Percentiles rank a stretch among this genome's conserved stretches.
Evolutionary conservation across 1,140 invertebrate genomes (phyloP).

Genomic region (Philotrypesis tridentata): DNA sequence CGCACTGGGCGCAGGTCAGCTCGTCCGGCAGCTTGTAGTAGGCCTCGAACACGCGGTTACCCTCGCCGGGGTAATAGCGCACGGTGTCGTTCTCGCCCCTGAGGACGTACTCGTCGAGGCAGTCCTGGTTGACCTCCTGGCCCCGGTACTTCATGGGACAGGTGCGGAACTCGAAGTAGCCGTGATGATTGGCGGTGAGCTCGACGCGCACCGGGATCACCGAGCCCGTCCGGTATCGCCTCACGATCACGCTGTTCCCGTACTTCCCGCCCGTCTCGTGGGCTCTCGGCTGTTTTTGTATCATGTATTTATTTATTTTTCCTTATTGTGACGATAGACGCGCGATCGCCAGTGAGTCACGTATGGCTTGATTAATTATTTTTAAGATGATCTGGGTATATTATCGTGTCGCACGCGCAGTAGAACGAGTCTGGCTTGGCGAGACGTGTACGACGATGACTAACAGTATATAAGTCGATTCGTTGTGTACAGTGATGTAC

Average conservation of each 20-base stretch:
- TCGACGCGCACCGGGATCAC: conserved; percentile 84
- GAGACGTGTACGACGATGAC: background rate
- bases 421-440: background rate
- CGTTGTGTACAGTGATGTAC: background rate
- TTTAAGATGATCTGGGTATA: too few species aligned
- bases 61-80: conserved; percentile 84
- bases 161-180: conserved; percentile 91
- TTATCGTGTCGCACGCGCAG: too few species aligned
- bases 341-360: too few species aligned
- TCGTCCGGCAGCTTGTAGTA: conserved; percentile 80
- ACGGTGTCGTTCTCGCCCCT: conserved; percentile 73
- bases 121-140: conserved; percentile 81
- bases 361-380: too few species aligned
- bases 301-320: background rate
- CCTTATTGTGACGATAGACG: too few species aligned
- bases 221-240: conserved; percentile 81
- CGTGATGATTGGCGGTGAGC: conserved; percentile 86
- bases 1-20: conserved; percentile 84
- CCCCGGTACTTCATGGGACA: conserved; percentile 79
- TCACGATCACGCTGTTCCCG: conserved; percentile 85
- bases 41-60: conserved; percentile 85
- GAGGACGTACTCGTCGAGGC: conserved; percentile 84
- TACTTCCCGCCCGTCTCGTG: conserved; percentile 91
- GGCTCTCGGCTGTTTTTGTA: conserved; percentile 76
- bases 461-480: too few species aligned